A percentile compares a stretch with the other conserved stretches of the same genome.
These are phyloP conservation scores for Dermolepida albohirtum DNA, from an alignment of 2,888 invertebrate genomes.

Conservation along the genomic window DNA sequence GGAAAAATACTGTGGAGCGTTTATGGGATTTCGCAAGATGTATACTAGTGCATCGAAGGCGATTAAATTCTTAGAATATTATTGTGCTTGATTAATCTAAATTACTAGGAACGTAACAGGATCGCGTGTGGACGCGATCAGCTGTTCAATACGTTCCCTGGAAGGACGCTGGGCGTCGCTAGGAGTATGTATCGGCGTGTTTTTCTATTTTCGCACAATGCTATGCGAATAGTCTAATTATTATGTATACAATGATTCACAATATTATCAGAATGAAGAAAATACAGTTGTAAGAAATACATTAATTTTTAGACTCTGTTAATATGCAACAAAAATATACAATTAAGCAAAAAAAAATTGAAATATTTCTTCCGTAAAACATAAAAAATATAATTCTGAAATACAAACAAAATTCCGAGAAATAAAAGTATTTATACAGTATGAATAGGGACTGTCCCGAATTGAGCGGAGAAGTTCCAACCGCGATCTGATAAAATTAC, in stretches of 20 bases:
- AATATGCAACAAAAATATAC: too few relatives aligned
- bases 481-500: too few relatives aligned
- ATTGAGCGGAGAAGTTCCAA: too few relatives aligned
- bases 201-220: background rate
- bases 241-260: constrained; percentile 1
- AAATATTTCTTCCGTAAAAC: too few relatives aligned
- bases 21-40: background rate
- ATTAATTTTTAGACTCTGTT: too few relatives aligned
- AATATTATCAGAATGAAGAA: background rate
- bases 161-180: constrained; percentile 40
- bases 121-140: constrained; percentile 3
- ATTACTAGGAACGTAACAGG: background rate
- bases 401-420: too few relatives aligned
- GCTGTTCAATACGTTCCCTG: constrained; percentile 20
- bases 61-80: background rate
- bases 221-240: background rate
- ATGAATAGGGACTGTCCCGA: too few relatives aligned
- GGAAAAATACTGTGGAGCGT: background rate
- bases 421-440: too few relatives aligned
- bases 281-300: too few relatives aligned
- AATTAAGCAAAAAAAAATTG: too few relatives aligned
- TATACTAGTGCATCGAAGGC: background rate
- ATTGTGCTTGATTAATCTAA: constrained; percentile 3
- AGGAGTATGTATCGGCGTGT: constrained; percentile 1
- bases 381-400: too few relatives aligned